Evolutionary conservation across 1,140 invertebrate species (phyloP).

Genomic region (Scylla paramamosain): DNA sequence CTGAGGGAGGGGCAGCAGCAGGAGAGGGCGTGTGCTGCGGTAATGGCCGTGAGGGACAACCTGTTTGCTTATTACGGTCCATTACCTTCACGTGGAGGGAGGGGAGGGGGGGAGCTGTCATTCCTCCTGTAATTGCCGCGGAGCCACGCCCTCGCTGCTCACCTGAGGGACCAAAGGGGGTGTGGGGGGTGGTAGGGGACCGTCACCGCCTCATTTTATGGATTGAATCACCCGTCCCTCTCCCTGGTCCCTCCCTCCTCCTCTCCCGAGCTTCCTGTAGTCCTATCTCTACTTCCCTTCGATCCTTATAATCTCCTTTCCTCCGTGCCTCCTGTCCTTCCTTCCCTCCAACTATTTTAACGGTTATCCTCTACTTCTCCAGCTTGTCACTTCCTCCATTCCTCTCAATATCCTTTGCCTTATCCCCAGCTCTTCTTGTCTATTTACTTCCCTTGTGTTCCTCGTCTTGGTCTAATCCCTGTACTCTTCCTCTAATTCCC

Average conservation of each 20-base stretch:
- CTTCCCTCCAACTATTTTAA: not conserved
- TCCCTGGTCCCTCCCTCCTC: not conserved
- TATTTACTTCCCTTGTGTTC: not conserved
- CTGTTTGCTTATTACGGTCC: not conserved
- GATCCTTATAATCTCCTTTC: not conserved
- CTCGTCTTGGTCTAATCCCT: not conserved
- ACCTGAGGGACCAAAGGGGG: not conserved
- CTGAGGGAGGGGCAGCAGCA: not conserved
- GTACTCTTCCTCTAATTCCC: not conserved
- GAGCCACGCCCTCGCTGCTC: not conserved
- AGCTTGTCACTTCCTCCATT: not conserved
- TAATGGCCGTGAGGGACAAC: not conserved
- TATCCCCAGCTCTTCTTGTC: no score
- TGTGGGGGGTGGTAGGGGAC: not conserved
- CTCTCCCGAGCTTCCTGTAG: no score
- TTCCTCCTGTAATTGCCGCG: slow-evolving; percentile 1
- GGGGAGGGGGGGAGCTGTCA: not conserved
- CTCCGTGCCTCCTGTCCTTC: not conserved
- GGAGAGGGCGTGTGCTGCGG: not conserved
- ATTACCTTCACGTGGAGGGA: not conserved
- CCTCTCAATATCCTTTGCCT: not conserved
- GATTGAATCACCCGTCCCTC: not conserved
- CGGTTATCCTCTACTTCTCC: not conserved
- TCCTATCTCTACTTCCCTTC: not conserved
- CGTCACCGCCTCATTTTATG: not conserved